Evolutionary conservation across 2,888 invertebrate genomes (phyloP), one percentile per base, ranked within the genome.

Genomic region (Saturnia pavonia): DNA sequence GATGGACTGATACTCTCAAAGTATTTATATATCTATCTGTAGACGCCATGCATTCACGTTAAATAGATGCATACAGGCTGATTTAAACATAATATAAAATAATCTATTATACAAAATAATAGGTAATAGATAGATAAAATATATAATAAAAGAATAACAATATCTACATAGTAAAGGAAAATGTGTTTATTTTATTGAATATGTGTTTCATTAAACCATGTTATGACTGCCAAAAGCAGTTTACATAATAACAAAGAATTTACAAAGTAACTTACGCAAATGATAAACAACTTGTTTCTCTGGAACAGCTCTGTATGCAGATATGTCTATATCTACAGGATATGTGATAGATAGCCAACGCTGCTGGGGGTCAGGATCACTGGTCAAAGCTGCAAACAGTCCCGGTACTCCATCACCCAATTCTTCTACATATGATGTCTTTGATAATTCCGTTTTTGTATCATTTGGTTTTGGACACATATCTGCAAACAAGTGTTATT

Each of bases 381-480:
- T 96, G 2, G 97, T 97, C 69, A 98, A 94, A 0, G 97, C 97
- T 77, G 96, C 95, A 84, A 99, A 99, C 51, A 99, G 91, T 57
- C 97, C 97, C 0, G 97, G 97, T 54, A 98, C 96, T 34, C 97
- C 96, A 75, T 98, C 97, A 25, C 95, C 94, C 57, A 97, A 94
- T 76, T 97, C 97, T 85, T 98, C 98, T 1, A 98, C 97, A 79
- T 98, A 97, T 25, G 98, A 98, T 0, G 91, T 81, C 84, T 97
- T 97, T 57, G 96, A 96, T 73, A 97, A 88, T 22, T 96, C 95
- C 70, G 96, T 96, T 76, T 96, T 95, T 1, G 97, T 96, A 78
- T 96, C 95, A 79, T 97, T 97, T 6, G 97, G 97, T 83, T 97
- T 97, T 0, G 98, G 98, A 85, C 99, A 99, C 92, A 99, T 96